Conservation (phyloP, 92 coral and sea anemone species). For the Actinostola sp. region DNA sequence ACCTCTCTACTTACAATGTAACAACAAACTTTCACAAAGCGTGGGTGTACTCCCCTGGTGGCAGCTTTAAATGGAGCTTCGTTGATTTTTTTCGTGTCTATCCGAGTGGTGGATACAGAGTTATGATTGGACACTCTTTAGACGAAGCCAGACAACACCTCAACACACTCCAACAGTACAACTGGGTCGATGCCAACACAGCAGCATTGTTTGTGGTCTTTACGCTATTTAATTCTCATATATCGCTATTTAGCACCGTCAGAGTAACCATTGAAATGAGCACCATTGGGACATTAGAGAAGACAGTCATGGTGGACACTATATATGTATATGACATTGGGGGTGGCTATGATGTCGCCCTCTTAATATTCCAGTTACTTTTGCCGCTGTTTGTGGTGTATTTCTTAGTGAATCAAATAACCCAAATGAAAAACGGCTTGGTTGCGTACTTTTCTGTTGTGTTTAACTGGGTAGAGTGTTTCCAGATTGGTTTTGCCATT, state of each 20-base stretch:
- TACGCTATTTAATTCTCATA: conserved; percentile 45
- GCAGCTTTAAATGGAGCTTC: conserved; percentile 25
- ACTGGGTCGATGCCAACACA: conserved; percentile 52
- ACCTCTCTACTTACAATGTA: background rate
- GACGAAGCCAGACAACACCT: conserved; percentile 20
- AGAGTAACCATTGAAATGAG: conserved; percentile 45
- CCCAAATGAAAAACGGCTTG: conserved; percentile 17
- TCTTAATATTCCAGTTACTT: conserved; percentile 48
- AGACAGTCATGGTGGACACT: conserved; percentile 25
- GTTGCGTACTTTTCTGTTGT: conserved; percentile 32
- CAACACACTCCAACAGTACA: background rate
- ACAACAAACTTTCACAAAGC: conserved; percentile 31
- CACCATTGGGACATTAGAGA: conserved; percentile 34
- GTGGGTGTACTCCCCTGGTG: conserved; percentile 31
- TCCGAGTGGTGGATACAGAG: conserved; percentile 56
- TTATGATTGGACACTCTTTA: conserved; percentile 25
- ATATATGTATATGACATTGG: conserved; percentile 53
- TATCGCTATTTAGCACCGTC: conserved; percentile 51
- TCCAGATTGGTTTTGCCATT: conserved; percentile 38
- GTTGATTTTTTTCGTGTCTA: background rate
- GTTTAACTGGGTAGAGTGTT: conserved; percentile 49
- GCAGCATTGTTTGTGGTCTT: conserved; percentile 52
- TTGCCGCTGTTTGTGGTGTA: conserved; percentile 44
- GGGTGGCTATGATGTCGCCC: conserved; percentile 46
- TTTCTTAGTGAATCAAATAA: conserved; percentile 23